Conservation (phyloP, 1,140 invertebrate species). For the Tenebrio molitor region DNA sequence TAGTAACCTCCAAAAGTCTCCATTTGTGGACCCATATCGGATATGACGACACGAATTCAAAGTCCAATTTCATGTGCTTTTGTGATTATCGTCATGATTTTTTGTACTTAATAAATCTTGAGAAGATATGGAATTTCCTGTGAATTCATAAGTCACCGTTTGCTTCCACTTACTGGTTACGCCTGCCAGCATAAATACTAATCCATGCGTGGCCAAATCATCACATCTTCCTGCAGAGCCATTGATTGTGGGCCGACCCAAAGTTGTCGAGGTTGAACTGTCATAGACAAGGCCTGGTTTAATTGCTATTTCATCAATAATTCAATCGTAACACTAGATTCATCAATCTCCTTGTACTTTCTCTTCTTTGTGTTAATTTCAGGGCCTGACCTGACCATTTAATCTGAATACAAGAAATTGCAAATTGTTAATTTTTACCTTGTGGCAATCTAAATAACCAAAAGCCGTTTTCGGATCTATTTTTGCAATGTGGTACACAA, state of each 20-base stretch:
- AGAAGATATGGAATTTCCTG: not conserved
- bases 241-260: slow-evolving; percentile 2
- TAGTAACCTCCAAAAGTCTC: not conserved
- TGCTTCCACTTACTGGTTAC: slow-evolving; percentile 12
- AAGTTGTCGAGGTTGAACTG: not conserved
- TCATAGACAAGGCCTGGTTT: too few species aligned
- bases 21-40: slow-evolving; percentile 7
- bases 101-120: not conserved
- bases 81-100: not conserved
- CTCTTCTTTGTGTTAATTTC: too few species aligned
- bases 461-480: too few species aligned
- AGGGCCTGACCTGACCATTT: too few species aligned
- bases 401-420: too few species aligned
- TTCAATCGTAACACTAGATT: too few species aligned
- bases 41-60: not conserved
- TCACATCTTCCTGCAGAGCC: not conserved
- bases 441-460: too few species aligned
- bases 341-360: too few species aligned
- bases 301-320: too few species aligned
- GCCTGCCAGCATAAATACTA: slow-evolving; percentile 3
- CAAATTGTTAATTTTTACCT: too few species aligned
- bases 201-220: slow-evolving; percentile 1
- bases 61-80: not conserved
- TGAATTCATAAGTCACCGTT: not conserved
- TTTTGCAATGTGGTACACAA: too few species aligned